Evolutionary conservation across 92 coral and sea anemone genomes (phyloP), one percentile per base, ranked within the genome.

Genomic region (Palythoa grandis): DNA sequence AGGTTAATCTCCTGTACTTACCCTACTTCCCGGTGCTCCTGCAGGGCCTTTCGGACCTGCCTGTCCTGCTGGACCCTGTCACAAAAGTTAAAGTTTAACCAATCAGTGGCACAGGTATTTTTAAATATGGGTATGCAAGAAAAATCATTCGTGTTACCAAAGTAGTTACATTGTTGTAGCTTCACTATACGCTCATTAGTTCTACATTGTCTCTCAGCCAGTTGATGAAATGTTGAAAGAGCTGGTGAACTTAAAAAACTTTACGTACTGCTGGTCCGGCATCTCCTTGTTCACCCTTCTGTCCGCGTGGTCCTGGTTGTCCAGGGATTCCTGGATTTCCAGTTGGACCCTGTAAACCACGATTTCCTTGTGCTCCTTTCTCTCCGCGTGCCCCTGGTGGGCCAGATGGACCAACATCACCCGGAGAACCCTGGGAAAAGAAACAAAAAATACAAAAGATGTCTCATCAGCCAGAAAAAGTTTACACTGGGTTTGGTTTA

Each of bases 31-130:
- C 72, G 95, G 90, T 10, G 89, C 86, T 11, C 97, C 97, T 13
- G 77, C 53, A 40, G 95, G 94, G 5, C 98, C 98, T 77, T 92
- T 94, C 79, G 95, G 92, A 20, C 98, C 98, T 74, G 87, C 91
- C 38, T 87, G 92, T 22, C 97, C 97, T 63, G 92, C 90, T 1
- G 89, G 95, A 63, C 98, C 98, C 98, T 96, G 72, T 20, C 37
- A 54, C 60, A 77, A 25, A 65, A 66, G 17, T 35, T 10, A 25
- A 11, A 69, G 43, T 69, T 69, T 4, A 69, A 25, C 4, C 7
- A 6, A 25, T 69, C 74, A 69, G 24, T 0, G 50, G 50, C 50
- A 8, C 6, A 43, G 50, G 35, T 1, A 29, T 29, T 29, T 29
- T 1, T 29, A 29, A 1, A 29, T 29, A 29, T 29, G 35, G 35